Evolutionary conservation across 2,797 vertebrate species (phyloP).

Genomic region (Cryptoblepharus egeriae): DNA sequence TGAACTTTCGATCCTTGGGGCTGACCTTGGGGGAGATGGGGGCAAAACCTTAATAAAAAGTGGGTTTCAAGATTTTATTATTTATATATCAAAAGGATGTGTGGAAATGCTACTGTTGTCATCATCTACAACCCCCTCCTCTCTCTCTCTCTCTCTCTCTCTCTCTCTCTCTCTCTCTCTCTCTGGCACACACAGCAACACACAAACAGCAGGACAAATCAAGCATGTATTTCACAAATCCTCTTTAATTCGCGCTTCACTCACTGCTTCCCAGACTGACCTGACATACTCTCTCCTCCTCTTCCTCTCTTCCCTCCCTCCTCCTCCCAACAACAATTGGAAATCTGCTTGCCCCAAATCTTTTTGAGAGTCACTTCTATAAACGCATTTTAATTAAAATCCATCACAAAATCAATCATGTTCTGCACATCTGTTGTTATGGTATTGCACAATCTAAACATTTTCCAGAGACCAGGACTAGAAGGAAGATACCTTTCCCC

Average conservation of each 20-base stretch:
- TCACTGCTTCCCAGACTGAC: slow-evolving; percentile 52
- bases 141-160: no score
- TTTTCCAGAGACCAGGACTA: slow-evolving; percentile 13
- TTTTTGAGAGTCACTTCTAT: slow-evolving; percentile 47
- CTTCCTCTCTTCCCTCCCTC: background rate
- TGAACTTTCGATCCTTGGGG: slow-evolving; percentile 56
- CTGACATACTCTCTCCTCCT: slow-evolving; percentile 36
- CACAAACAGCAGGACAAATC: slow-evolving; percentile 29
- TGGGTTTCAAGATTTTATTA: slow-evolving; percentile 62
- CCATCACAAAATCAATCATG: background rate
- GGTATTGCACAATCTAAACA: background rate
- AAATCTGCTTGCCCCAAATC: slow-evolving; percentile 15
- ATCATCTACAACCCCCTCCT: no score
- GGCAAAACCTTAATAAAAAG: slow-evolving; percentile 25
- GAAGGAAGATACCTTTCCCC: no score
- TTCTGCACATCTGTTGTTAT: background rate
- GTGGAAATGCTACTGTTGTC: background rate
- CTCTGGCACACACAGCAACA: slow-evolving; percentile 11
- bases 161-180: no score
- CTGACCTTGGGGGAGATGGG: slow-evolving; percentile 46
- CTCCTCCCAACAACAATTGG: slow-evolving; percentile 3
- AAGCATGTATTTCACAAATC: slow-evolving; percentile 52
- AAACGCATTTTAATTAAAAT: slow-evolving; percentile 1
- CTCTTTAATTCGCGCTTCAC: slow-evolving; percentile 64
- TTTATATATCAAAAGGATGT: slow-evolving; percentile 6